A percentile compares a stretch with the other conserved stretches of the same genome.
These are phyloP conservation scores for Trypoxylon attenuatum DNA, from an alignment of 2,888 invertebrate genomes.

Conservation along the genomic window DNA sequence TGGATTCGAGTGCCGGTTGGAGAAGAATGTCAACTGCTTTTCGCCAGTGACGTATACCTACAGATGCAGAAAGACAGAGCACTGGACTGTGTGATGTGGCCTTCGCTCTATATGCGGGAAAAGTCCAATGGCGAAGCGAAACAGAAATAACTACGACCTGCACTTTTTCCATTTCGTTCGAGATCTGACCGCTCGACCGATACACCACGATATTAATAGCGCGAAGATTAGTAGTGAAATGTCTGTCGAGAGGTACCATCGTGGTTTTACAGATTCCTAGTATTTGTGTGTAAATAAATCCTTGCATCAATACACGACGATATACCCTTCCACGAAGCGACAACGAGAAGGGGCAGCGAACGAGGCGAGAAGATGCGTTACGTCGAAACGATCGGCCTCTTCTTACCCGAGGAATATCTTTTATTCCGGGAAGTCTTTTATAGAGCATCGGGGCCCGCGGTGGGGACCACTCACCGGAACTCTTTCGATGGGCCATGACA, in stretches of 20 bases:
- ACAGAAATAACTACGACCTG: too few species aligned
- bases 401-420: conserved; percentile 30
- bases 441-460: conserved; percentile 31
- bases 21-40: conserved; percentile 47
- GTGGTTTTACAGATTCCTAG: too few species aligned
- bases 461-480: conserved; percentile 49
- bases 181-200: too few species aligned
- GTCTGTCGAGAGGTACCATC: too few species aligned
- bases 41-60: conserved; percentile 17
- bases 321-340: neutral
- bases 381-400: conserved; percentile 33
- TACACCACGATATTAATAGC: too few species aligned
- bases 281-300: neutral
- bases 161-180: too few species aligned
- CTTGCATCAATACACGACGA: neutral
- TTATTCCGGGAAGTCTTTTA: conserved; percentile 54
- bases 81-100: conserved; percentile 23
- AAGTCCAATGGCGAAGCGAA: too few species aligned
- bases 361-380: conserved; percentile 3
- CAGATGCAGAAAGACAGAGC: conserved; percentile 1
- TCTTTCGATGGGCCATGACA: conserved; percentile 65
- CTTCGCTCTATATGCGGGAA: too few species aligned
- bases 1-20: conserved; percentile 34
- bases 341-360: neutral
- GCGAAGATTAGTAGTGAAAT: too few species aligned